Evolutionary conservation across 1,140 invertebrate species (phyloP).

Genomic region (Drosophila simulans): DNA sequence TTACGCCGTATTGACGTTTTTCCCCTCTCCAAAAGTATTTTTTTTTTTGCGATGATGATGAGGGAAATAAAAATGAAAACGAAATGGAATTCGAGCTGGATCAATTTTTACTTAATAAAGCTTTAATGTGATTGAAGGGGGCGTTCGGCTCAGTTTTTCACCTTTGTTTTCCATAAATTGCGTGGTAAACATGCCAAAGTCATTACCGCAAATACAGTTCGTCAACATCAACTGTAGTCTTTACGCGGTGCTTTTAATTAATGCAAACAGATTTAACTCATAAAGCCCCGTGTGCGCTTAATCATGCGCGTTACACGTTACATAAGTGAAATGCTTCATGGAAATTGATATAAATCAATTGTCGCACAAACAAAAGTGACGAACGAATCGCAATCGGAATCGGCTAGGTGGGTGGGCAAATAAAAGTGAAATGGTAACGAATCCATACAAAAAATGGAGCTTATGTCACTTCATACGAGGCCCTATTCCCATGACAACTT

Average conservation of each 20-base stretch:
- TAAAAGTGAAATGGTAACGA: conserved; percentile 71
- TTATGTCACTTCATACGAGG: conserved; percentile 53
- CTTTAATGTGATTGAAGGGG: conserved; percentile 48
- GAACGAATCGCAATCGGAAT: conserved; percentile 1
- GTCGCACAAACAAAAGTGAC: conserved; percentile 46
- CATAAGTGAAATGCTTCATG: conserved; percentile 71
- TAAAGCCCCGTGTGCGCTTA: conserved; percentile 23
- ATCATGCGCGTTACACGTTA: conserved; percentile 58
- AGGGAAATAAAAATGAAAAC: conserved; percentile 11
- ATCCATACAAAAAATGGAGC: conserved; percentile 23
- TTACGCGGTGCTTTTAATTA: conserved; percentile 70
- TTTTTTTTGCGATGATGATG: conserved; percentile 16
- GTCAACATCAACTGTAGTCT: conserved; percentile 32
- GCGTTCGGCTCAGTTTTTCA: background rate
- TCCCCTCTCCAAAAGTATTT: background rate
- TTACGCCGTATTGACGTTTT: conserved; percentile 74
- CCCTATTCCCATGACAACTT: conserved; percentile 50
- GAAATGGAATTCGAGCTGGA: conserved; percentile 14
- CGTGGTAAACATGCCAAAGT: conserved; percentile 71
- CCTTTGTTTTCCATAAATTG: conserved; percentile 58
- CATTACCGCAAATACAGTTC: conserved; percentile 76
- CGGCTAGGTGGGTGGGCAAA: conserved; percentile 46
- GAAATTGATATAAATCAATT: conserved; percentile 83
- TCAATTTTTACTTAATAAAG: conserved; percentile 54
- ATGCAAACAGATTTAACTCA: conserved; percentile 79